Evolutionary conservation across 2,888 invertebrate species (phyloP).

Genomic region (Sicus ferrugineus): DNA sequence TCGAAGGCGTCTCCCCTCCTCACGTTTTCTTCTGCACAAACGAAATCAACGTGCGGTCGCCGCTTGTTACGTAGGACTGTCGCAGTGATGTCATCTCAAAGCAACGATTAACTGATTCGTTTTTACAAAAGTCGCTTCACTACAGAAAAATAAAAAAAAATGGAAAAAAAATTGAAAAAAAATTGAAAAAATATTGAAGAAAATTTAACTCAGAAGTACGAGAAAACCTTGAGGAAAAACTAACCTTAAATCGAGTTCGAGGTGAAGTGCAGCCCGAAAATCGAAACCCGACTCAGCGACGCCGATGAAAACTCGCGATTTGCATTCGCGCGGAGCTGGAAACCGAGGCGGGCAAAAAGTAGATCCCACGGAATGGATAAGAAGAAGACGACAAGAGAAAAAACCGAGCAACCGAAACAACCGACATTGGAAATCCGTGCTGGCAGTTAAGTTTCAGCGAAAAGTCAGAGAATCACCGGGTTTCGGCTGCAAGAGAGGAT

Average conservation of each 20-base stretch:
- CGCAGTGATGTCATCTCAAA: neutral
- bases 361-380: constrained; percentile 5
- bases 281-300: neutral
- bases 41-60: neutral
- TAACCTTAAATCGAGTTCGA: neutral
- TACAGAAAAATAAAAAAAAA: too few relatives aligned
- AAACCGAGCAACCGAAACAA: neutral
- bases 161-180: too few relatives aligned
- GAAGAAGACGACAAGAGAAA: neutral
- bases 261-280: neutral
- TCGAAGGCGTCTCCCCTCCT: neutral
- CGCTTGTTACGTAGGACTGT: neutral
- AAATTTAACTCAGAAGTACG: neutral
- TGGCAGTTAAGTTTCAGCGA: neutral
- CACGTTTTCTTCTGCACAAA: too few relatives aligned
- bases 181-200: neutral
- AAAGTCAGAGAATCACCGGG: neutral
- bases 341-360: neutral
- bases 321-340: neutral
- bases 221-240: neutral
- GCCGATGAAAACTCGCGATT: neutral
- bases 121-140: too few relatives aligned
- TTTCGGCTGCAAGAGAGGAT: neutral
- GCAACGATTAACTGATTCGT: too few relatives aligned
- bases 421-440: neutral